Base-by-base conservation (phyloP, 2,888 invertebrate genomes). In the Synergus gifuensis region DNA sequence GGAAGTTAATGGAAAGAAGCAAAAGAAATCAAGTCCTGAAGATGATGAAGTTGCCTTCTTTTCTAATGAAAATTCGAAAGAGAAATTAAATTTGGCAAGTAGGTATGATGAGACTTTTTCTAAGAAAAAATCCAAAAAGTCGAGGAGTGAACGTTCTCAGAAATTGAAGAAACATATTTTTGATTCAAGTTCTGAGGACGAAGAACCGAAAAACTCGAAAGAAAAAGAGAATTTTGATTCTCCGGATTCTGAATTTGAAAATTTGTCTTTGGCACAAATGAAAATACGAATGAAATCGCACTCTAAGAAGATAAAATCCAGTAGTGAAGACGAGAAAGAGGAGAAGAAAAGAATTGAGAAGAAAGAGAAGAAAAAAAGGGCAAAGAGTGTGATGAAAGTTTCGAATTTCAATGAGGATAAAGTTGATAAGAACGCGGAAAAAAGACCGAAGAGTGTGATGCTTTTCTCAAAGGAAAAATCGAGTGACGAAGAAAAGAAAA, bases 21-120 rank as follows among this genome's bases (percentile, higher is more conserved):
- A 76, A 0, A 60, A 69, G 42, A 60, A 18, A 16, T 4, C 69
- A n/a, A 78, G 46, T 44, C 42, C 69, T 73, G 83, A 60, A 11
- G 80, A 76, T n/a, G 76, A 76, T 14, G 76, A 76, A 63, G 60
- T 60, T 11, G 60, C 76, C 18, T 40, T 28, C 14, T 46, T 76
- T 2, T 44, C 40, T 0, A 62, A 76, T 9, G 62, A 62, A 2
- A 76, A 11, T 36, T 28, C 22, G 14, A 77, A 66, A 40, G 42
- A 58, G 42, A 78, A 78, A 63, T 22, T 44, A 4, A 49, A 9
- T 3, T 9, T 9, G 18, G 1, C 12, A 0, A 66, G 66, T 44
- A 44, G n/a, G 0, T 40, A 73, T 11, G 73, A 73, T 11, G 73
- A 73, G 44, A 12, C n/a, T 42, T 9, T 64, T 66, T 44, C 12